These are phyloP conservation scores for Tauraco erythrolophus DNA, from an alignment of 2,113 vertebrate genomes.

Conservation along the genomic window DNA sequence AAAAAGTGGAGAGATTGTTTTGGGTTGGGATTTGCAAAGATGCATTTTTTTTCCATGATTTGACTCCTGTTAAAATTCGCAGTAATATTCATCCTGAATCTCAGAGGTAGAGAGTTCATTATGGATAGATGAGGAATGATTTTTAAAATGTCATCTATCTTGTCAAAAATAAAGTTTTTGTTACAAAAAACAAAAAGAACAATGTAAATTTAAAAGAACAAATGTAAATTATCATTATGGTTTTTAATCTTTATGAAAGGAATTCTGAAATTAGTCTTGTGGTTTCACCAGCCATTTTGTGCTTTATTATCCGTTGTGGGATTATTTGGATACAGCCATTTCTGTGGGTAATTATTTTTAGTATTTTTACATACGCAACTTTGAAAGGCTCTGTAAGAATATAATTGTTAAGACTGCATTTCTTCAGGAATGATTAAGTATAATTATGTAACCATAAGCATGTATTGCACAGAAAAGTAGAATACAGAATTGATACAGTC, in stretches of 20 bases:
- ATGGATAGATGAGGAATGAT: not conserved
- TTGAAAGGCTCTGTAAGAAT: not conserved
- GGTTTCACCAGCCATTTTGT: not conserved
- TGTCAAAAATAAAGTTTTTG: not conserved
- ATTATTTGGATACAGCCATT: not conserved
- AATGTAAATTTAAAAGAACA: not conserved
- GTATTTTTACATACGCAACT: not conserved
- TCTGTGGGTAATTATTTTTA: not conserved
- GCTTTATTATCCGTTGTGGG: not conserved
- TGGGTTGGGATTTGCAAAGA: not conserved
- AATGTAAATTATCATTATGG: not conserved
- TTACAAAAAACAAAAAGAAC: not conserved
- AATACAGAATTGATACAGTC: not conserved
- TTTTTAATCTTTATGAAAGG: not conserved
- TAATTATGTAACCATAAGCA: slow-evolving; percentile 15
- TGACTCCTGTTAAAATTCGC: not conserved
- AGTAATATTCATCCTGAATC: not conserved
- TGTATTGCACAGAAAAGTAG: not conserved
- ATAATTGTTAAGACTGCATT: not conserved
- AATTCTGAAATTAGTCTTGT: not conserved
- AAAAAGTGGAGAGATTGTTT: not conserved
- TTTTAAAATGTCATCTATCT: not conserved
- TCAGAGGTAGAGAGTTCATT: not conserved
- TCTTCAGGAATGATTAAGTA: slow-evolving; percentile 34
- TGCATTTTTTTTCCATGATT: not conserved